phyloP scores from a whole-genome alignment of 1,140 invertebrate genomes.

The Heliothis subflexa region DNA sequence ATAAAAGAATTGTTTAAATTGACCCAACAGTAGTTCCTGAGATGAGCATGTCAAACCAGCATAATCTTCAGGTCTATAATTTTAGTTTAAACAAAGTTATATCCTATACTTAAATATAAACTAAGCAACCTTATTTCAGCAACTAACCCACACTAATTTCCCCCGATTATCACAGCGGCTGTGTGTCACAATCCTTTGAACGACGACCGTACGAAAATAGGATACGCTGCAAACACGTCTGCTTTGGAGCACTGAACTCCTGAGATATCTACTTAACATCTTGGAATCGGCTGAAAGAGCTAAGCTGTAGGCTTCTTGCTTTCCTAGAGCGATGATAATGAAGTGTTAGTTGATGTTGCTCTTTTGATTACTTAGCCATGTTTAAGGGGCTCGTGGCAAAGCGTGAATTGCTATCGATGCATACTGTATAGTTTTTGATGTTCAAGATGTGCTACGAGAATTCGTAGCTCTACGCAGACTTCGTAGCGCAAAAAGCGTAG shows the following conservation, averaged over 20 bases:
- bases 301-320: background rate
- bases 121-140: background rate
- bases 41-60: no score
- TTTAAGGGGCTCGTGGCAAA: no score
- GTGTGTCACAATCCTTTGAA: conserved; percentile 49
- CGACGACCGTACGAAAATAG: conserved; percentile 43
- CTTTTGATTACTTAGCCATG: background rate
- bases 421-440: background rate
- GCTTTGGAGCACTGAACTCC: conserved; percentile 42
- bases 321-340: no score
- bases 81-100: no score
- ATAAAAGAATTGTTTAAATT: no score
- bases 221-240: conserved; percentile 50
- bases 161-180: background rate
- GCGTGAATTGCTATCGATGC: background rate
- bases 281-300: conserved; percentile 1
- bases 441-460: background rate
- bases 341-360: background rate
- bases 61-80: no score
- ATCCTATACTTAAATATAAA: background rate
- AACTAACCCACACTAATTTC: background rate
- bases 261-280: conserved; percentile 38
- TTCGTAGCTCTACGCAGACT: conserved; percentile 5
- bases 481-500: background rate
- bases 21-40: no score